Base-by-base conservation (phyloP, 2,797 vertebrate genomes). In the Neosilurus hyrtlii region DNA sequence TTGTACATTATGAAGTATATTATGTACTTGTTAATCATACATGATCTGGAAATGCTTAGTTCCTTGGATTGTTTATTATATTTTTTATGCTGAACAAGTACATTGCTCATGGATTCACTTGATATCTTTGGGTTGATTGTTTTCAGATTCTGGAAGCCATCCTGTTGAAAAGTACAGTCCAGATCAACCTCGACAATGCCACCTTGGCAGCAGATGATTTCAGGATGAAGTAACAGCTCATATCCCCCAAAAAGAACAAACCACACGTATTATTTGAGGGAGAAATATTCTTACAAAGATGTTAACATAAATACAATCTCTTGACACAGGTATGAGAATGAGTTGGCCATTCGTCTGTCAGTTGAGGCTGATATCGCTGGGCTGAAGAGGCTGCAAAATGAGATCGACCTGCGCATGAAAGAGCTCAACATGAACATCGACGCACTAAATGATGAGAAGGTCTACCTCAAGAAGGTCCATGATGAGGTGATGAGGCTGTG, bases 381-480 rank as follows among this genome's bases (percentile, higher is more conserved):
- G 18, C 90, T 97, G 83, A 94, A 91, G 85, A 92, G 92, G 15
- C 89, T 96, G 71, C 92, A 96, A 92, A 96, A 96, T 0, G 95
- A 96, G 85, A 92, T 97, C 89, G 96, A 95, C 0, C 66, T 97
- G 88, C 72, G 87, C 91, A 91, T 94, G 35, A 87, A 92, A 0
- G 96, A 97, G 88, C 91, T 96, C 91, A 95, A 96, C 92, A 93
- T 95, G 89, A 95, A 96, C 91, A 94, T 96, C 0, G 96, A 97
- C 79, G 92, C 91, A 0, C 92, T 97, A 89, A 94, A 86, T 73
- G 96, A 97, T 89, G 96, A 97, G 88, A 92, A 96, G 87, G 89
- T 94, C 89, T 96, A 91, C 90, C 92, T 97, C 26, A 94, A 91
- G 90, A 96, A 94, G 92, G 96, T 96, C 88, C 96, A 97, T 0